Conservation (phyloP, 1,140 invertebrate genomes). For the Octopus bimaculoides region DNA sequence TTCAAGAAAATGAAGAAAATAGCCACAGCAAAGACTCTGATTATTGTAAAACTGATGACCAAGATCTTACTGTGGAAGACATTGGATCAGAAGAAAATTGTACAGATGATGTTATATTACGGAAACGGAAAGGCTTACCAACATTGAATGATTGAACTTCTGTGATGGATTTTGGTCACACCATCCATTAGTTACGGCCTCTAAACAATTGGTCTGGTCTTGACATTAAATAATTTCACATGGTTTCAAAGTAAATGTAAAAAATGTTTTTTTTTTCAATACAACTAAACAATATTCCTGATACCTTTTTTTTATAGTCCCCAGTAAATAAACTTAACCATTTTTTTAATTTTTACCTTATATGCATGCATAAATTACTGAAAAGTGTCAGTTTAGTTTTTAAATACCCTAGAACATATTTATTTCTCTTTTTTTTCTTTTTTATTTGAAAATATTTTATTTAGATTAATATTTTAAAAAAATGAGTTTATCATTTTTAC, state of each 20-base stretch:
- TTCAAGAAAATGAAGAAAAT: not conserved
- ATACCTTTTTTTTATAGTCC: not conserved
- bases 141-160: not conserved
- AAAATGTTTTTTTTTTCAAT: not conserved
- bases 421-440: no score
- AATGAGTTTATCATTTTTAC: no score
- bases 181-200: not conserved
- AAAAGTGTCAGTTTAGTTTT: no score
- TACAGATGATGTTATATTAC: slow-evolving; percentile 2
- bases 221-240: not conserved
- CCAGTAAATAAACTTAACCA: no score
- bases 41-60: not conserved
- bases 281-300: not conserved
- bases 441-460: no score
- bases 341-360: no score
- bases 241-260: not conserved
- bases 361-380: no score
- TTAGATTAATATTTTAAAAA: no score
- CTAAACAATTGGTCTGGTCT: not conserved
- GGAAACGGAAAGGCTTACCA: not conserved
- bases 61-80: not conserved
- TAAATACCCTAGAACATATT: no score
- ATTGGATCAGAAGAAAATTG: slow-evolving; percentile 3
- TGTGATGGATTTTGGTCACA: not conserved
- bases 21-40: not conserved